Base-by-base conservation (phyloP, 2,888 invertebrate species). In the Andrena bucephala region DNA sequence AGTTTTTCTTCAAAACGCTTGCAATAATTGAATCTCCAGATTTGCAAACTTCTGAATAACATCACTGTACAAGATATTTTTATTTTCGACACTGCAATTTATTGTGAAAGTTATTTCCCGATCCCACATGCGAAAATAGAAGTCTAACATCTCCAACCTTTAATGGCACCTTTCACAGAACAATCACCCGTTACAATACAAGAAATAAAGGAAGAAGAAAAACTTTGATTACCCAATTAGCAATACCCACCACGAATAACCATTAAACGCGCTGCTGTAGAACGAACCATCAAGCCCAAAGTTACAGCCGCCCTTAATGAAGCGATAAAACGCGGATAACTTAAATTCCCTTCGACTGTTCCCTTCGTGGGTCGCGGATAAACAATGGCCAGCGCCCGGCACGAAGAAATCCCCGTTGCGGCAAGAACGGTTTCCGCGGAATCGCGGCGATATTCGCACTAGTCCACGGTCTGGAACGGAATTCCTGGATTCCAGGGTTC, bases 401-500 rank as follows among this genome's bases (percentile, higher is more conserved):
- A 1, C 24, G 65, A 78, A 70, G 59, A 78, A 69, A 57, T 42
- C 50, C 36, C 5, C 8, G 65, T 1, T 16, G 31, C 57, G 69
- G 63, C 57, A 65, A 72, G 65, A 68, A 71, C 69, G 63, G 69
- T 85, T 84, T 72, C 74, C 59, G 65, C 50, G 66, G 76, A 73
- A 68, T 36, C 65, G 76, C 76, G 71, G 10, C 29, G 77, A 82
- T 73, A 71, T 82, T 75, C 81, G 42, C 83, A 63, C 57, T 52
- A 62, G 77, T 60, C 73, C 68, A 69, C 84, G 79, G 83, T 77
- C 84, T 86, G 87, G 85, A 89, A 89, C 87, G 89, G 89, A 89
- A 89, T 89, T 85, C 78, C 82, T 78, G 86, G 81, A 87, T 82
- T 85, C 86, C 79, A 52, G 76, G 27, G 71, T 87, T 71, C 77